phyloP scores from a whole-genome alignment of 2,797 vertebrate species.

The Hemibagrus guttatus region DNA sequence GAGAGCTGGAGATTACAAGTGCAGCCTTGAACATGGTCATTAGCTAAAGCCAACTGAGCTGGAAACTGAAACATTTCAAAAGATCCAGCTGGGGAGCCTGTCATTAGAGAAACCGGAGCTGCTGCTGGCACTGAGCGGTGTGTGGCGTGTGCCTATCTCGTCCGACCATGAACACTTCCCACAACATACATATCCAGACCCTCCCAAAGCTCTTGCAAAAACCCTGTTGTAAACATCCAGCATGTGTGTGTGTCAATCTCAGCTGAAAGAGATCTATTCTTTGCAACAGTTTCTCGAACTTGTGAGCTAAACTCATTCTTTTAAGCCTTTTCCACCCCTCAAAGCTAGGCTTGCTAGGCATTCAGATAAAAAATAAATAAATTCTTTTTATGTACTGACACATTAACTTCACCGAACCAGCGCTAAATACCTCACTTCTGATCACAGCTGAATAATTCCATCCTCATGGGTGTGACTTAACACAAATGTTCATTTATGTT shows the following conservation, averaged over 20 bases:
- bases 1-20: slow-evolving; percentile 25
- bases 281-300: background rate
- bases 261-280: slow-evolving; percentile 18
- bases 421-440: slow-evolving; percentile 27
- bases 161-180: slow-evolving; percentile 36
- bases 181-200: slow-evolving; percentile 51
- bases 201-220: slow-evolving; percentile 23
- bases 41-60: slow-evolving; percentile 27
- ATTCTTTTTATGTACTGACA: slow-evolving; percentile 1
- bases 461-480: slow-evolving; percentile 36
- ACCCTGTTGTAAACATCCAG: slow-evolving; percentile 8
- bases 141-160: slow-evolving; percentile 29
- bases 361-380: background rate
- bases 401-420: slow-evolving; percentile 5
- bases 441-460: slow-evolving; percentile 26
- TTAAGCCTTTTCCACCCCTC: background rate
- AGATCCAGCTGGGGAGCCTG: slow-evolving; percentile 42
- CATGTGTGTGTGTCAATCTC: slow-evolving; percentile 26
- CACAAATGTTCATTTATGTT: slow-evolving; percentile 48
- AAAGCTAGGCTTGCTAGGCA: slow-evolving; percentile 3
- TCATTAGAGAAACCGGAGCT: slow-evolving; percentile 52
- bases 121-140: slow-evolving; percentile 38
- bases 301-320: background rate
- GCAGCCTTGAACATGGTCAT: slow-evolving; percentile 30
- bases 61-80: slow-evolving; percentile 26